Conservation (phyloP, 2,797 vertebrate species). For the Melanogrammus aeglefinus region DNA sequence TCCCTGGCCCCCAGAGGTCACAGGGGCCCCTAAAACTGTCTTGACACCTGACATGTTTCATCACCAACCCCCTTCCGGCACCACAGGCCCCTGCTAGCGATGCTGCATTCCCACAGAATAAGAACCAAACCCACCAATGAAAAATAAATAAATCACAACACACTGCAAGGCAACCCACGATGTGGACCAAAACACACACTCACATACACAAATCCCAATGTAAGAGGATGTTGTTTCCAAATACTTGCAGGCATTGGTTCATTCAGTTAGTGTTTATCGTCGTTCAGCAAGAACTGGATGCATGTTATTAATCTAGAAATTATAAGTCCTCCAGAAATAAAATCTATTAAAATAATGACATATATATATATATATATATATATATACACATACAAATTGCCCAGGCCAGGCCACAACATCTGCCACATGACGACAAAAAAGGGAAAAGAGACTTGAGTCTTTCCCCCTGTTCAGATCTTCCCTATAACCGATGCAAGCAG, state of each 20-base stretch:
- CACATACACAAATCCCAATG: not conserved
- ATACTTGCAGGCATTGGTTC: not conserved
- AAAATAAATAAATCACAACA: not conserved
- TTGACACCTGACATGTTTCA: too few relatives aligned
- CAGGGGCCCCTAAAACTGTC: too few relatives aligned
- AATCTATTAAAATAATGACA: too few relatives aligned
- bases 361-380: not conserved
- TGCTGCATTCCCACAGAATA: not conserved
- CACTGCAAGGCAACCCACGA: not conserved
- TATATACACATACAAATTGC: not conserved
- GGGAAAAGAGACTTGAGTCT: too few relatives aligned
- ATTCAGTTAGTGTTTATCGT: too few relatives aligned
- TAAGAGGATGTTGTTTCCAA: not conserved
- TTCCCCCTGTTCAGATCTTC: too few relatives aligned
- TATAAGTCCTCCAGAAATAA: not conserved
- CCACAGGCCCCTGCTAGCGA: not conserved
- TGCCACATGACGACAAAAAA: conserved; percentile 24
- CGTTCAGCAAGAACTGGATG: not conserved
- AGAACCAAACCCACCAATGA: not conserved
- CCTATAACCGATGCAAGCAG: too few relatives aligned
- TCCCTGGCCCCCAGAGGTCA: too few relatives aligned
- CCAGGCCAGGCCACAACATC: conserved; percentile 2
- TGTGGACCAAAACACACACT: not conserved
- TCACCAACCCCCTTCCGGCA: too few relatives aligned
- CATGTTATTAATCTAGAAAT: not conserved